Conservation (phyloP, 2,113 vertebrate species). For the Gadus macrocephalus region DNA sequence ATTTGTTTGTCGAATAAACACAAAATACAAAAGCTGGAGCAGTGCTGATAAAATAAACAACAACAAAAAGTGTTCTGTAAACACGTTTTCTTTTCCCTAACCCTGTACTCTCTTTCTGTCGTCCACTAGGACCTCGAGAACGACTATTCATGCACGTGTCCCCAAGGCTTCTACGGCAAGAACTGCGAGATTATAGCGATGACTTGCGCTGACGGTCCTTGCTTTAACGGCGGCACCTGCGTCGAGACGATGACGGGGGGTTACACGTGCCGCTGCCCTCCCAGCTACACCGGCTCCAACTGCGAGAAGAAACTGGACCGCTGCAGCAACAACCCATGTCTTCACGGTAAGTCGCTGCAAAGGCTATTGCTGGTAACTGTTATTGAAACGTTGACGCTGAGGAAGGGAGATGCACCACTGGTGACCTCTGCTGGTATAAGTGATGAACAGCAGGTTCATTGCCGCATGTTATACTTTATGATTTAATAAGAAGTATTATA, state of each 20-base stretch:
- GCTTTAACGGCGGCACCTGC: slow-evolving; percentile 87
- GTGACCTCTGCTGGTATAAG: slow-evolving; percentile 45
- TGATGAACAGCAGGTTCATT: neutral
- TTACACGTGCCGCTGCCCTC: slow-evolving; percentile 78
- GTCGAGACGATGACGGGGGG: slow-evolving; percentile 59
- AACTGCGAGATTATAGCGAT: slow-evolving; percentile 83
- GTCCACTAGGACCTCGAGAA: slow-evolving; percentile 68
- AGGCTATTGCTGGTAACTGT: neutral
- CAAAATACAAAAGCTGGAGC: neutral
- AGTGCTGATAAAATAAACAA: neutral
- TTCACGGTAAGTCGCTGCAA: slow-evolving; percentile 60
- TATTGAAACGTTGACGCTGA: no score
- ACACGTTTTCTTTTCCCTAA: neutral
- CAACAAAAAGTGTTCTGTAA: neutral
- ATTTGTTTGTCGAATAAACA: neutral
- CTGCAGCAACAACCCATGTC: slow-evolving; percentile 79
- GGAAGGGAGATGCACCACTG: neutral
- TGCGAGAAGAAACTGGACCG: slow-evolving; percentile 86
- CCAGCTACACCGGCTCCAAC: slow-evolving; percentile 82
- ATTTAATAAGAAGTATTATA: no score
- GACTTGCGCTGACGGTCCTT: slow-evolving; percentile 81
- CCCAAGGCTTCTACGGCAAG: slow-evolving; percentile 84
- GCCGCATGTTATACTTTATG: neutral
- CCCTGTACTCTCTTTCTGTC: neutral
- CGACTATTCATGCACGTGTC: slow-evolving; percentile 80